Evolutionary conservation across 2,113 vertebrate species (phyloP).

Genomic region (Eretmochelys imbricata): DNA sequence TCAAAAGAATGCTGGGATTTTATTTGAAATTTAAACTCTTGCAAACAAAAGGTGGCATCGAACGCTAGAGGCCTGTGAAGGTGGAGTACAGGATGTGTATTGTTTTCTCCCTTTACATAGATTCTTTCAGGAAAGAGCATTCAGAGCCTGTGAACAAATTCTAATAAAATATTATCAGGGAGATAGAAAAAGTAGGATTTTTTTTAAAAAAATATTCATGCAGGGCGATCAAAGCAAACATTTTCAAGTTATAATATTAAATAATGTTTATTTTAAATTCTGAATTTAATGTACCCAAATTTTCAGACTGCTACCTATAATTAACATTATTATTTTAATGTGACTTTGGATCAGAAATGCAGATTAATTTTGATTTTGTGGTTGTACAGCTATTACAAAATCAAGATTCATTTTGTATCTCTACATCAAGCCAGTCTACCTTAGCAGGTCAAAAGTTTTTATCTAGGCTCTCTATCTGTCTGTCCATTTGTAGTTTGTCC

Average conservation of each 20-base stretch:
- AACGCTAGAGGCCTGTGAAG: slow-evolving; percentile 74
- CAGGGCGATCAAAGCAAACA: accelerated
- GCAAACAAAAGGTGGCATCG: slow-evolving; percentile 77
- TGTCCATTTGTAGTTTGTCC: accelerated
- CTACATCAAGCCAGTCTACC: neutral
- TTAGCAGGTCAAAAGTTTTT: slow-evolving; percentile 2
- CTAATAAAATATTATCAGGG: slow-evolving; percentile 59
- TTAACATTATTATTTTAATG: neutral
- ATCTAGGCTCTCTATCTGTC: neutral
- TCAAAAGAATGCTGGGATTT: slow-evolving; percentile 76
- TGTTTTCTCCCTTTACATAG: slow-evolving; percentile 72
- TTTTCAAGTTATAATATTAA: neutral
- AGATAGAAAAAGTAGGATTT: neutral
- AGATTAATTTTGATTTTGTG: neutral
- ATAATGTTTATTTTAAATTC: neutral
- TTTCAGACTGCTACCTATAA: neutral
- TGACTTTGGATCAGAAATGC: neutral
- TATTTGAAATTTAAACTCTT: slow-evolving; percentile 77
- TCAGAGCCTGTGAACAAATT: slow-evolving; percentile 60
- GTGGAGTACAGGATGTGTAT: slow-evolving; percentile 74
- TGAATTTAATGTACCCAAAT: neutral
- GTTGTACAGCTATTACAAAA: neutral
- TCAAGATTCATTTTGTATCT: neutral
- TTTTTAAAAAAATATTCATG: neutral
- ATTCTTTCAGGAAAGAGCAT: slow-evolving; percentile 61